Conservation (phyloP, 2,888 invertebrate genomes). For the Tipula helvola region DNA sequence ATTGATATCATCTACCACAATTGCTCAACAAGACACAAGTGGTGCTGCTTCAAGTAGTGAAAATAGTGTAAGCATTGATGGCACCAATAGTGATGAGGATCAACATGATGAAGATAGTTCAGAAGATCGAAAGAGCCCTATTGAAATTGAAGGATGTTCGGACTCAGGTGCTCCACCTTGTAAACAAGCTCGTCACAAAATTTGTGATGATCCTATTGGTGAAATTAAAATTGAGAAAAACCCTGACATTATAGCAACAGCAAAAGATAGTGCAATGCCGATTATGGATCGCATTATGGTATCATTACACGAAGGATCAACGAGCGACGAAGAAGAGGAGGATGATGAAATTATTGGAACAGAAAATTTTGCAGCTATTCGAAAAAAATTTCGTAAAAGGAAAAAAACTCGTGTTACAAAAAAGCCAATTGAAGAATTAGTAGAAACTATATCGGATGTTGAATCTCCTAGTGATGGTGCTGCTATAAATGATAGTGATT, state of each 20-base stretch:
- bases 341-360: constrained; percentile 20
- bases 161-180: constrained; percentile 40
- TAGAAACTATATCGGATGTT: constrained; percentile 49
- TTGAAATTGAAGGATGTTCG: constrained; percentile 37
- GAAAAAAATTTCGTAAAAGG: constrained; percentile 30
- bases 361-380: constrained; percentile 21
- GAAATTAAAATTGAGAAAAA: constrained; percentile 10
- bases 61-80: constrained; percentile 68
- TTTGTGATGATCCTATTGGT: constrained; percentile 17
- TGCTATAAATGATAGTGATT: constrained; percentile 34
- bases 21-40: constrained; percentile 36
- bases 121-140: constrained; percentile 38
- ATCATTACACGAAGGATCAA: constrained; percentile 28
- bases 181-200: constrained; percentile 36
- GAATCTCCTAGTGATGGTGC: constrained; percentile 45
- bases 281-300: constrained; percentile 29
- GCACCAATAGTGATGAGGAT: constrained; percentile 68
- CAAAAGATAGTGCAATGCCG: constrained; percentile 17
- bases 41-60: constrained; percentile 56
- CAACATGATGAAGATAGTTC: constrained; percentile 46
- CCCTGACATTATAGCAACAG: not conserved
- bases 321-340: constrained; percentile 25
- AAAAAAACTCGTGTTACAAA: constrained; percentile 37
- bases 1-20: constrained; percentile 26
- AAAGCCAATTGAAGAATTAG: constrained; percentile 36